Conservation (phyloP, 2,888 invertebrate genomes). For the Chalcosyrphus nemorum region DNA sequence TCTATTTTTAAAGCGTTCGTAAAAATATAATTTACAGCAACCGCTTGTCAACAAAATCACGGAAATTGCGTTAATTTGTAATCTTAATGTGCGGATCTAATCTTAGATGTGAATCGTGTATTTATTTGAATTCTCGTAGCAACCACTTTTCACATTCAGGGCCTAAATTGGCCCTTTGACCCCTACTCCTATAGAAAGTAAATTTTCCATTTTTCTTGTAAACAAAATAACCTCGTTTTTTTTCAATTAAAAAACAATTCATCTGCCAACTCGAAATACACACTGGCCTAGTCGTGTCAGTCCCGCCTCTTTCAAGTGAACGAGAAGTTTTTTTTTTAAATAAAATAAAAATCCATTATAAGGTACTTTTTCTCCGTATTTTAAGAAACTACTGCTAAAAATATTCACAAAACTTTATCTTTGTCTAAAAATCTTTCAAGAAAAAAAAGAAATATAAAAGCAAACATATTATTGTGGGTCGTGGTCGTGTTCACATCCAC, state of each 20-base stretch:
- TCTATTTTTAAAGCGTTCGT: background rate
- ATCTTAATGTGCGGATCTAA: background rate
- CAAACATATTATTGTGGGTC: background rate
- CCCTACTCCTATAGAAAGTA: background rate
- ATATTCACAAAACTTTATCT: background rate
- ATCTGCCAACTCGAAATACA: slow-evolving; percentile 1
- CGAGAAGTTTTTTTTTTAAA: background rate
- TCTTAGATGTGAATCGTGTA: background rate
- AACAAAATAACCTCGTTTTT: background rate
- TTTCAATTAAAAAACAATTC: slow-evolving; percentile 27
- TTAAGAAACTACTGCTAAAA: slow-evolving; percentile 5
- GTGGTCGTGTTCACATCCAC: background rate
- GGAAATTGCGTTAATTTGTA: background rate
- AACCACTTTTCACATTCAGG: background rate
- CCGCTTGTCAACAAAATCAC: background rate
- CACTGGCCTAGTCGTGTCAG: background rate
- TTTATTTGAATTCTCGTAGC: background rate
- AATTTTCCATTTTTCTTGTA: background rate
- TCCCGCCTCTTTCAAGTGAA: background rate
- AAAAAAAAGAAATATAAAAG: background rate
- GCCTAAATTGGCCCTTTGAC: background rate
- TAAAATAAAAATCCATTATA: background rate
- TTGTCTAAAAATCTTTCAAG: background rate
- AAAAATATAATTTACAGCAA: background rate
- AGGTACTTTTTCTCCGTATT: background rate